phyloP scores from a whole-genome alignment of 2,888 invertebrate species.

The Lottia gigantea region DNA sequence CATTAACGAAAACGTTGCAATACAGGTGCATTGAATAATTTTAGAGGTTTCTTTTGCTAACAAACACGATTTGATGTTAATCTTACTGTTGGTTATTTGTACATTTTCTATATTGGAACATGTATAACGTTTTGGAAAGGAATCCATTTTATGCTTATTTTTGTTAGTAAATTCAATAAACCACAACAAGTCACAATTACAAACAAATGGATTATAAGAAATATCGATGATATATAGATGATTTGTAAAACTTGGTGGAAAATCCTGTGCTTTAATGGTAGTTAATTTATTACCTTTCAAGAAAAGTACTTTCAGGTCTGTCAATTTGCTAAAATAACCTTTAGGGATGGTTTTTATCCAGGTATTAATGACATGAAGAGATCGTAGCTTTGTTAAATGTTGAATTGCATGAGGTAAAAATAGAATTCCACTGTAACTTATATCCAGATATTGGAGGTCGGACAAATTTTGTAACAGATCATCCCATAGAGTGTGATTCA shows the following conservation, averaged over 20 bases:
- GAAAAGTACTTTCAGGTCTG: background rate
- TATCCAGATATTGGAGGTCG: background rate
- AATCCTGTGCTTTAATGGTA: background rate
- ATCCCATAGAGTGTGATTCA: background rate
- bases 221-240: background rate
- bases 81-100: background rate
- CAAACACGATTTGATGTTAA: background rate
- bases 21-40: background rate
- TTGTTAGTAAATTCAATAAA: background rate
- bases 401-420: background rate
- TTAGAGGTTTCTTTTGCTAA: background rate
- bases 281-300: background rate
- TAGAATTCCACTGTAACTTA: background rate
- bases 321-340: background rate
- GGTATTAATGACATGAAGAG: background rate
- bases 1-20: background rate
- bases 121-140: background rate
- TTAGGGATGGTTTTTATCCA: background rate
- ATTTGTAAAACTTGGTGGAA: background rate
- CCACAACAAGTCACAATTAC: constrained; percentile 1
- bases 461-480: background rate
- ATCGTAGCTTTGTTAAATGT: background rate
- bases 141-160: background rate
- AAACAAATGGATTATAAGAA: background rate
- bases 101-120: background rate